Evolutionary conservation across 1,140 invertebrate genomes (phyloP), one percentile per base, ranked within the genome.

Genomic region (Monochamus saltuarius): DNA sequence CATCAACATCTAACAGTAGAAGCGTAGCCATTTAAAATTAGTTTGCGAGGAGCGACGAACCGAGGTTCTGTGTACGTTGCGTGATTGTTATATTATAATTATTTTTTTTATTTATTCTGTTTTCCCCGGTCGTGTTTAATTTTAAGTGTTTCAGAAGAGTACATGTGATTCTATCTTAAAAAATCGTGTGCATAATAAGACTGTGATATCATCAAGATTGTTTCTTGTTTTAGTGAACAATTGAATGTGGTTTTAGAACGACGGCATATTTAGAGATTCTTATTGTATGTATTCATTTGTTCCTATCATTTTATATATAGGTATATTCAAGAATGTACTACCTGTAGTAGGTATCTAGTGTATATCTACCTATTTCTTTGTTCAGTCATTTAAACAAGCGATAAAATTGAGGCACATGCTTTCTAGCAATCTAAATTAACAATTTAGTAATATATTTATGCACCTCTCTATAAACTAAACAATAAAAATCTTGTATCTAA

Each of bases 11-110:
- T 39, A 56, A 34, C 42, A 43, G 43, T n/a, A 37, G 36, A 19
- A 29, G 40, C 39, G 51, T 39, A 52, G 56, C 56, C 57, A 63
- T 62, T 61, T 62, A 59, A 37, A 56, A 36, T 60, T 54, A 66
- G 61, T 66, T 50, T 39, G 64, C 58, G 38, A 52, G 57, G 39
- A 63, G 64, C 58, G 38, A 52, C 57, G 39, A 63, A 50, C 58
- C 17, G 56, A 56, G 42, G 22, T 45, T 34, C 14, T 55, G 51
- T 19, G 45, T 47, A 47, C 36, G 14, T 56, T 40, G 57, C 19
- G 38, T 34, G 19, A 42, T 35, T 54, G 34, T 16, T 10, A 37
- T 14, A 19, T 19, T 47, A 36, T 60, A 49, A 45, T 42, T 59
- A 60, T 52, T 52, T 53, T 56, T 62, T 59, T 59, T 52, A 62